These are phyloP conservation scores for Columbina picui DNA, from an alignment of 2,113 vertebrate species.

Conservation along the genomic window DNA sequence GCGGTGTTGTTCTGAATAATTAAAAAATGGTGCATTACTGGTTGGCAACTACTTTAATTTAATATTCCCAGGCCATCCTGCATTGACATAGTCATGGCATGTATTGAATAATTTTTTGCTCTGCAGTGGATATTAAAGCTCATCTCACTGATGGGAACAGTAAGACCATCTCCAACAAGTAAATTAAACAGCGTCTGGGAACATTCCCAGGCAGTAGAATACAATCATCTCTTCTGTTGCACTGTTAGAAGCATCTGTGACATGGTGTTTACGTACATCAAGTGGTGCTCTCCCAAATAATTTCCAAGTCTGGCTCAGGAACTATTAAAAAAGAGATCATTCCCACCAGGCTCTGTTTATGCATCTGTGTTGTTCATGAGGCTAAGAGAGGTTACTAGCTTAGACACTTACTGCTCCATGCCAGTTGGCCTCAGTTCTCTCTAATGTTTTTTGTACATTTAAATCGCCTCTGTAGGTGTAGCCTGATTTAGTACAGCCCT, in stretches of 20 bases:
- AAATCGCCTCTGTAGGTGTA: neutral
- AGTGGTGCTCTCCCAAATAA: neutral
- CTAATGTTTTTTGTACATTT: neutral
- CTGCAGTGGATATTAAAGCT: neutral
- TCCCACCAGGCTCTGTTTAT: neutral
- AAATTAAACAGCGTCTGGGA: conserved; percentile 46
- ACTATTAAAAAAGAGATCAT: neutral
- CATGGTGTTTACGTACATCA: neutral
- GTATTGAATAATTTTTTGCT: neutral
- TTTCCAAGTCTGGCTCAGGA: neutral
- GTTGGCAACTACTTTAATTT: conserved; percentile 17
- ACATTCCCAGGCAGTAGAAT: neutral
- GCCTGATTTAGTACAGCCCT: neutral
- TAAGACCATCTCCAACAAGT: neutral
- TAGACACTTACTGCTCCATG: neutral
- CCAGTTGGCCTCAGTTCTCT: neutral
- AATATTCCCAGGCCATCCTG: conserved; percentile 1
- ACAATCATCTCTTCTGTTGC: neutral
- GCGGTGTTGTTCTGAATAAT: conserved; percentile 29
- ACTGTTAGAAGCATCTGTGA: conserved; percentile 8
- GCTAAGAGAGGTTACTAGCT: neutral
- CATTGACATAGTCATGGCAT: neutral
- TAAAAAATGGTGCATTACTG: conserved; percentile 42
- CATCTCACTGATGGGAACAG: conserved; percentile 28
- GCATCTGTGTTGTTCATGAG: neutral